Evolutionary conservation across 2,113 vertebrate genomes (phyloP), one percentile per base, ranked within the genome.

Genomic region (Himantopus leucocephalus): DNA sequence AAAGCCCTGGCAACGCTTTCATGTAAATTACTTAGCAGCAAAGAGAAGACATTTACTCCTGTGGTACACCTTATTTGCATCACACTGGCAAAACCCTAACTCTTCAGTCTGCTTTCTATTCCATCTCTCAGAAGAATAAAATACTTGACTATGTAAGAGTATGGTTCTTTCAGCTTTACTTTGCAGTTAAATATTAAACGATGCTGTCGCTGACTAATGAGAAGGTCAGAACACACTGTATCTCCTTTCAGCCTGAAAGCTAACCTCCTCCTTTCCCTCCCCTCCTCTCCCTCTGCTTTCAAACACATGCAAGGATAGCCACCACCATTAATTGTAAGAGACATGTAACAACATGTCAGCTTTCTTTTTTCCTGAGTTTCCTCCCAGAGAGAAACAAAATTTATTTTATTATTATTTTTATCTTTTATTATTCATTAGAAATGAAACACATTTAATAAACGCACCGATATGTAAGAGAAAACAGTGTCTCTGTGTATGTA

Each of bases 221-320:
- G 90, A 90, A 94, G 92, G 96, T 92, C 94, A 96, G 83, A 91
- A 92, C 71, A 93, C 47, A 83, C 73, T 34, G 81, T 29, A 82
- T 86, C 76, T 95, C 79, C 63, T 92, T 94, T 83, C 79, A 63
- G 58, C 39, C 80, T 78, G 70, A 91, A 95, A 91, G 48, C 50
- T 77, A 94, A 76, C 74, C 93, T 88, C 87, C 91, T 94, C 71
- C 68, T 72, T 13, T 81, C 43, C 43, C 34, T 77, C 50, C 62
- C 15, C 58, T 86, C 39, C 62, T 32, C 35, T 87, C 72, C 89
- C 1, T 6, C 52, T 92, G 77, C 72, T 94, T 88, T 94, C 84
- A 80, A 88, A 53, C 48, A 60, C 39, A 55, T 35, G 59, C 73
- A 82, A 94, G 68, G 71, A 85, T 5, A 87, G 52, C 43, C 26